Conservation (phyloP, 1,140 invertebrate genomes). For the Popillia japonica region DNA sequence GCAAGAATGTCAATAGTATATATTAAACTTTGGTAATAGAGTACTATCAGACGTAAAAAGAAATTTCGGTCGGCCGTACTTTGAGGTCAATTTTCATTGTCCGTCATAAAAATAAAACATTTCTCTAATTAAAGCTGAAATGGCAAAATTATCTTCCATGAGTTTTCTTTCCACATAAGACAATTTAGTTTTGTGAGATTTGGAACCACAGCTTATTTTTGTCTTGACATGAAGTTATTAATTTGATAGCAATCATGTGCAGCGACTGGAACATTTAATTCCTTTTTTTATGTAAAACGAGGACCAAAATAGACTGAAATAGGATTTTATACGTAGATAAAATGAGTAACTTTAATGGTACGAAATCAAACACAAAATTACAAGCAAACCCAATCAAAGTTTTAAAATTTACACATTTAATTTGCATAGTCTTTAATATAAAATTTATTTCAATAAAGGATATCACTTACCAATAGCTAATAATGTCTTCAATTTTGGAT, state of each 20-base stretch:
- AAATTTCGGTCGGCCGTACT: not conserved
- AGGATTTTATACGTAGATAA: not conserved
- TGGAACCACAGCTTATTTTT: not conserved
- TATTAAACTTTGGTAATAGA: not conserved
- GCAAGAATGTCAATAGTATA: not conserved
- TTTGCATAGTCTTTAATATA: no score
- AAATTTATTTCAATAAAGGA: not conserved
- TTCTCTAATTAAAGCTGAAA: slow-evolving; percentile 3
- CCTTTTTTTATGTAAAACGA: not conserved
- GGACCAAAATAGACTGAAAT: not conserved
- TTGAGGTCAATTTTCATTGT: not conserved
- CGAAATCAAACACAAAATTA: not conserved
- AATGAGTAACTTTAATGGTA: not conserved
- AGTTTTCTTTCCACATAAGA: not conserved
- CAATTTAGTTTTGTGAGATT: not conserved
- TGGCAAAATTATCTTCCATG: not conserved
- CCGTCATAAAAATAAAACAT: not conserved
- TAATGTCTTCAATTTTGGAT: slow-evolving; percentile 88
- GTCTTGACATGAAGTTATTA: not conserved
- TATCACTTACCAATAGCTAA: slow-evolving; percentile 85
- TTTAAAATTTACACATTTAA: no score
- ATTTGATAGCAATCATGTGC: not conserved
- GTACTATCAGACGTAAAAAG: no score
- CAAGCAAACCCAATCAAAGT: not conserved
- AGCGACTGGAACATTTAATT: not conserved